A percentile compares a stretch with the other conserved stretches of the same genome.
phyloP scores from a whole-genome alignment of 2,797 vertebrate species.

The Lithobates pipiens region DNA sequence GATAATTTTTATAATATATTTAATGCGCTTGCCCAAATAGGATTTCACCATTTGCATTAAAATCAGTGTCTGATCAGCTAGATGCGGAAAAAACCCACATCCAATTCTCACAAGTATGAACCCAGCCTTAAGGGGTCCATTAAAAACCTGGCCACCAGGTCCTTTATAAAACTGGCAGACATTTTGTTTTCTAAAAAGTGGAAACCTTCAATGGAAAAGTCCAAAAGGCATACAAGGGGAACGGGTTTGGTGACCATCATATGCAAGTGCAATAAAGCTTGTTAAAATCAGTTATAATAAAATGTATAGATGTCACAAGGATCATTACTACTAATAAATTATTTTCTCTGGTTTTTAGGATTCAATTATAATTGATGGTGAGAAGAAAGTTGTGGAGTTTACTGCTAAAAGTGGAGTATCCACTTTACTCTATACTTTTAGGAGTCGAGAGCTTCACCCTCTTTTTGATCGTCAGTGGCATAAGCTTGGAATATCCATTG shows the following conservation, averaged over 20 bases:
- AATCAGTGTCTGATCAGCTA: too few species aligned
- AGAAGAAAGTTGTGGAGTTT: slow-evolving; percentile 89
- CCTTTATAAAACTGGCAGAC: too few species aligned
- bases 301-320: background rate
- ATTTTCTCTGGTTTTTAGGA: slow-evolving; percentile 74
- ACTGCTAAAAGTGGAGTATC: slow-evolving; percentile 80
- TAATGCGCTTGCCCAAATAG: too few species aligned
- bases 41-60: too few species aligned
- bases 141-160: too few species aligned
- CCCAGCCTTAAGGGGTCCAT: too few species aligned
- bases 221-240: too few species aligned
- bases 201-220: too few species aligned
- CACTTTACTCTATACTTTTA: slow-evolving; percentile 86
- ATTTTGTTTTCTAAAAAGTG: too few species aligned
- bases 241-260: background rate
- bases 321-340: background rate
- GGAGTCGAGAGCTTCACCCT: slow-evolving; percentile 87
- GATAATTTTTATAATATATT: too few species aligned
- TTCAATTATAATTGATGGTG: slow-evolving; percentile 87
- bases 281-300: background rate
- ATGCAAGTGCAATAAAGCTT: background rate
- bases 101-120: too few species aligned
- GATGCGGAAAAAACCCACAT: too few species aligned
- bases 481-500: slow-evolving; percentile 88
- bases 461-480: slow-evolving; percentile 98